These are phyloP conservation scores for Hipposideros armiger DNA, from an alignment of 2,113 vertebrate species.

Conservation along the genomic window DNA sequence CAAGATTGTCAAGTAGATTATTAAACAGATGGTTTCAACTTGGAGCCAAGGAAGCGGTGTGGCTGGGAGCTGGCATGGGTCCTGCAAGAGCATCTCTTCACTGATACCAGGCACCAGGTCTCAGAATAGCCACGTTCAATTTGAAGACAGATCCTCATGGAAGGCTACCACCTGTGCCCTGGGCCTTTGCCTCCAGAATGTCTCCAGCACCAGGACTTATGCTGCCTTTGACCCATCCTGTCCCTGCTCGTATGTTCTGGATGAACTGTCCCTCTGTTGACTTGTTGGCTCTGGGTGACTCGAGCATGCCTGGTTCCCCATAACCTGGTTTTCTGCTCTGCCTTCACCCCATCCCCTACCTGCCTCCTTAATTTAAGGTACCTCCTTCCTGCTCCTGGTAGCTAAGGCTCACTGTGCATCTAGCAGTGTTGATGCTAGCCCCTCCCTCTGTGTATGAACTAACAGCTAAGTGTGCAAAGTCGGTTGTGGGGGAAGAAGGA, in stretches of 20 bases:
- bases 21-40: not conserved
- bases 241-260: not conserved
- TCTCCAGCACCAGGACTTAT: not conserved
- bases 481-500: not conserved
- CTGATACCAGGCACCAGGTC: not conserved
- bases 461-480: not conserved
- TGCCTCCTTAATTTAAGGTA: not conserved
- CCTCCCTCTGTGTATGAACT: not conserved
- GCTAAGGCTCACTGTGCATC: not conserved
- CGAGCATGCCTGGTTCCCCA: accelerated
- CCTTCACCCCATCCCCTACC: not conserved
- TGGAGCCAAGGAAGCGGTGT: not conserved
- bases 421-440: not conserved
- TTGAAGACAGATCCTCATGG: not conserved
- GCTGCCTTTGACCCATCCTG: not conserved
- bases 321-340: slow-evolving; percentile 24
- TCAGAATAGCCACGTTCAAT: not conserved
- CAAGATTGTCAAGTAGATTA: not conserved
- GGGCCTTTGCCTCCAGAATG: not conserved
- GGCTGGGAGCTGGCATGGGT: not conserved
- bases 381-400: not conserved
- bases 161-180: not conserved
- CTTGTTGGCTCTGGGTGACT: not conserved
- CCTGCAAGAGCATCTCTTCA: not conserved
- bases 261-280: not conserved